Conservation (phyloP, 2,113 vertebrate species). For the Platysteira castanea region DNA sequence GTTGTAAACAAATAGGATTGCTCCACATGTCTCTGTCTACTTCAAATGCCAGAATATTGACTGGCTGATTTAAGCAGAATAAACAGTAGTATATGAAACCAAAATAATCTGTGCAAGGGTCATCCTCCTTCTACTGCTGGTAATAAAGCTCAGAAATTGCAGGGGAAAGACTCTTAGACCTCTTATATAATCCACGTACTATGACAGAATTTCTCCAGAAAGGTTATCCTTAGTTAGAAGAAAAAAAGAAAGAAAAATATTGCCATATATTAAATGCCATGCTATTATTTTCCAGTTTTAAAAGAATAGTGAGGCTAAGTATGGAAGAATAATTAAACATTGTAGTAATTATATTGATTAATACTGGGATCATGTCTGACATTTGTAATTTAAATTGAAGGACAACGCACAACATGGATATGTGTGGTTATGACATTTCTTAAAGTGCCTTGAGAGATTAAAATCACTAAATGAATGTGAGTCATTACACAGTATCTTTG, state of each 20-base stretch:
- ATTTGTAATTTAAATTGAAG: slow-evolving; percentile 52
- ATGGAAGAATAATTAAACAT: slow-evolving; percentile 37
- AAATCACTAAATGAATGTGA: slow-evolving; percentile 19
- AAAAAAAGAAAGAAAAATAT: neutral
- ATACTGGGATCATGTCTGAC: slow-evolving; percentile 35
- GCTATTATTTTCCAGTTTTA: slow-evolving; percentile 17
- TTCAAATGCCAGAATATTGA: neutral
- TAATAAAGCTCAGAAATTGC: neutral
- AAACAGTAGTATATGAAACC: neutral
- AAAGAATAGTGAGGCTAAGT: slow-evolving; percentile 17
- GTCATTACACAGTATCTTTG: neutral
- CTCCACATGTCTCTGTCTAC: neutral
- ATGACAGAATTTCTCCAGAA: neutral
- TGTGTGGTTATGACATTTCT: slow-evolving; percentile 10
- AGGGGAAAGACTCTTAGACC: neutral
- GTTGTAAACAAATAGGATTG: neutral
- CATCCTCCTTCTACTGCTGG: neutral
- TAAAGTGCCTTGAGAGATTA: slow-evolving; percentile 7
- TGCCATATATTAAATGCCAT: neutral
- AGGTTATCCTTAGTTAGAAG: neutral
- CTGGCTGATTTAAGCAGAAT: neutral
- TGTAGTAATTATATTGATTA: slow-evolving; percentile 58
- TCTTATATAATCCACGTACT: neutral
- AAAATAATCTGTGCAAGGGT: neutral
- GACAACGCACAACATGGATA: slow-evolving; percentile 25